Conservation (phyloP, 2,797 vertebrate species). For the Clarias laeviceps region DNA sequence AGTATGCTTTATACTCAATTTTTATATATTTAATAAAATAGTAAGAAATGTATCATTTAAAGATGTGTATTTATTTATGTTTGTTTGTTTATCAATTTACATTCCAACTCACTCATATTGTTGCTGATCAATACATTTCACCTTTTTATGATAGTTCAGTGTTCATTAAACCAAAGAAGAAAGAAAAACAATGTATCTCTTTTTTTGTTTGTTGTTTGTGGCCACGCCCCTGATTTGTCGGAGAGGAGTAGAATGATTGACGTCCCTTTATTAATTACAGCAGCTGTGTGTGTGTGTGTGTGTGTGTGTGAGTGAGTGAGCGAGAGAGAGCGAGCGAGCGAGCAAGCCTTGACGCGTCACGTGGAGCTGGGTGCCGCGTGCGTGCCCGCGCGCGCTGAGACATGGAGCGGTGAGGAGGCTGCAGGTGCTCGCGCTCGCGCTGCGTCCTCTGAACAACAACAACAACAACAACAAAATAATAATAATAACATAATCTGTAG, state of each 20-base stretch:
- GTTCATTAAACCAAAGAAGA: background rate
- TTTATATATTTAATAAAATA: background rate
- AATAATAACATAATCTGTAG: background rate
- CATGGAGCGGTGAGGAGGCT: conserved; percentile 6
- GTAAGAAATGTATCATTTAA: background rate
- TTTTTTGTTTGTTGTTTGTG: background rate
- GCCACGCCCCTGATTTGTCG: conserved; percentile 1
- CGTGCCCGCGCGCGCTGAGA: background rate
- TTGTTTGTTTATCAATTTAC: background rate
- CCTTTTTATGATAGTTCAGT: background rate
- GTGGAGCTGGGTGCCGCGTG: background rate
- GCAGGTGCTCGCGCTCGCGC: conserved; percentile 27
- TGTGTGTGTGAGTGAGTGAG: background rate
- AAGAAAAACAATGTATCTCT: background rate
- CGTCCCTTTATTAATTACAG: background rate
- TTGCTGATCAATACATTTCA: background rate
- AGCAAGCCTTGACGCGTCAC: background rate
- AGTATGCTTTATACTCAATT: background rate
- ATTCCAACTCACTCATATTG: too few relatives aligned
- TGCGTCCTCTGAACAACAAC: background rate
- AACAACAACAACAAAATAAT: background rate
- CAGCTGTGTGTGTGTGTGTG: background rate
- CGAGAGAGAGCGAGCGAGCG: too few relatives aligned
- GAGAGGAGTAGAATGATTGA: background rate
- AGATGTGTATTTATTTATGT: background rate